Conservation (phyloP, 1,140 invertebrate genomes). For the Bactericera cockerelli region DNA sequence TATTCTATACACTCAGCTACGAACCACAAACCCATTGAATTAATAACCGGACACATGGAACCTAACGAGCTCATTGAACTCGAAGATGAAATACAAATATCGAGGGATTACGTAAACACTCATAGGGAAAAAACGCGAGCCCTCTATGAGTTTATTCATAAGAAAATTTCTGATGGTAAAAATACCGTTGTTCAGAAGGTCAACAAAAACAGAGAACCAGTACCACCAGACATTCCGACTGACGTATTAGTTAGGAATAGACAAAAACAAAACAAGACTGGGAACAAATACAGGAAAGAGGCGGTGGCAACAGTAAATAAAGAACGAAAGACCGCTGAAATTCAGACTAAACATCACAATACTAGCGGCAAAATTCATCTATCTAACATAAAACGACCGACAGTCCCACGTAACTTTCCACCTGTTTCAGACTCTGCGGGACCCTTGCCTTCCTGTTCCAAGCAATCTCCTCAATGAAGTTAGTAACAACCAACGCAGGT, state of each 20-base stretch:
- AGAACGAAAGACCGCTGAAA: constrained; percentile 8
- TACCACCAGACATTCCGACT: not conserved
- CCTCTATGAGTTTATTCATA: constrained; percentile 4
- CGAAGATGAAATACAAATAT: not conserved
- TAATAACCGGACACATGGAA: not conserved
- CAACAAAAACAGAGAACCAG: constrained; percentile 12
- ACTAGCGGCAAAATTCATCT: not conserved
- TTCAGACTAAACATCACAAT: not conserved
- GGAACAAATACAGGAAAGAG: not conserved
- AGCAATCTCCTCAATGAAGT: not conserved
- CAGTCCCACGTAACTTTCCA: not conserved
- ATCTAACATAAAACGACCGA: not conserved
- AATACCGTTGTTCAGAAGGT: not conserved
- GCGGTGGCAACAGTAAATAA: not conserved
- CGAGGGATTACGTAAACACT: not conserved
- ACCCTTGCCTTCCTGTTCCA: not conserved
- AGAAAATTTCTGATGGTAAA: not conserved
- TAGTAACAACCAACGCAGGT: not conserved
- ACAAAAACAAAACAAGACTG: constrained; percentile 6
- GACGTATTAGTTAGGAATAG: not conserved
- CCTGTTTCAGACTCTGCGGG: not conserved
- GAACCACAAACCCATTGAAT: constrained; percentile 12
- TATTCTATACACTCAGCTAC: constrained; percentile 22
- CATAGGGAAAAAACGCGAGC: not conserved
- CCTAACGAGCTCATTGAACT: not conserved